phyloP scores from a whole-genome alignment of 2,888 invertebrate species.

The Horisme vitalbata region DNA sequence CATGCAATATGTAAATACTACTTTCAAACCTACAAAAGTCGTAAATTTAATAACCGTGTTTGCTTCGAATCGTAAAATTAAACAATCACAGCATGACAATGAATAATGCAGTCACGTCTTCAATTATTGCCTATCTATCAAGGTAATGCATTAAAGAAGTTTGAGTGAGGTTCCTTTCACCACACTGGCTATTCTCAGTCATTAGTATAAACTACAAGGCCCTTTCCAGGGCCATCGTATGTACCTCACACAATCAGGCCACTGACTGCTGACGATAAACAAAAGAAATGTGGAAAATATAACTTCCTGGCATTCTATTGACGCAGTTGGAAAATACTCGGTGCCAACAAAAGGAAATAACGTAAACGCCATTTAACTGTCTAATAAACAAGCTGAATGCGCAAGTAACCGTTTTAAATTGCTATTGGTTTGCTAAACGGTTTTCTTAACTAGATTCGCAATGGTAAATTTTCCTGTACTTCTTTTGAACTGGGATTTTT shows the following conservation, averaged over 20 bases:
- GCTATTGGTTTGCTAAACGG: background rate
- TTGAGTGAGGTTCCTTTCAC: too few species aligned
- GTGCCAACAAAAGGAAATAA: conserved; percentile 3
- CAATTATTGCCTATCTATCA: too few species aligned
- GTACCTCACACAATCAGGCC: too few species aligned
- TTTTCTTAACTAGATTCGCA: conserved; percentile 2
- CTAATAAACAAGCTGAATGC: conserved; percentile 4
- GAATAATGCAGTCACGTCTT: background rate
- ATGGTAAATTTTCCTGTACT: background rate
- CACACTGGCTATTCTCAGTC: too few species aligned
- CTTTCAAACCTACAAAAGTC: too few species aligned
- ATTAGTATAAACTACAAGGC: too few species aligned
- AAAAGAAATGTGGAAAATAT: too few species aligned
- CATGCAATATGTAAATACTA: too few species aligned
- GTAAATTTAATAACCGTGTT: background rate
- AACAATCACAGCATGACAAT: background rate
- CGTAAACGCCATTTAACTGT: background rate
- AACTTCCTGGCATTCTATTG: conserved; percentile 9
- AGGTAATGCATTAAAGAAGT: too few species aligned
- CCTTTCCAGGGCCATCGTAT: too few species aligned
- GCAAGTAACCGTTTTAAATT: background rate
- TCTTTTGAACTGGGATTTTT: background rate
- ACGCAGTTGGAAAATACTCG: conserved; percentile 10
- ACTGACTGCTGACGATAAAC: too few species aligned
- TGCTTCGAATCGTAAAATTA: background rate